phyloP scores from a whole-genome alignment of 2,113 vertebrate genomes.

The Malaclemys terrapin region DNA sequence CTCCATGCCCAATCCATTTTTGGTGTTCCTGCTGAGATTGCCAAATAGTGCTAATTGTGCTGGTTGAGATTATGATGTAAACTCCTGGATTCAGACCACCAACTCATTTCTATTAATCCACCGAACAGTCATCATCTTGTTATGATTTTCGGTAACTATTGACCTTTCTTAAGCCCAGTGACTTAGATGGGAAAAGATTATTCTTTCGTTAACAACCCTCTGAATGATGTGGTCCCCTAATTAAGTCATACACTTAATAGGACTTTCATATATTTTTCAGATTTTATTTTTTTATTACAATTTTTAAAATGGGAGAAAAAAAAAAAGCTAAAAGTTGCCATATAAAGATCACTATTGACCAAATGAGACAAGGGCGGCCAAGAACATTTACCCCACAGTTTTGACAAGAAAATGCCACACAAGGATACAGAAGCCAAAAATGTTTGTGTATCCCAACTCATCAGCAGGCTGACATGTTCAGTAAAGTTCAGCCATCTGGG shows the following conservation, averaged over 20 bases:
- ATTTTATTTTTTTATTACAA: background rate
- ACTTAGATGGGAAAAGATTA: background rate
- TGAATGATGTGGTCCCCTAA: background rate
- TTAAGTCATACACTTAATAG: background rate
- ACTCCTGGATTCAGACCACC: background rate
- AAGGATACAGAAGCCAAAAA: background rate
- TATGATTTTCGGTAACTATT: background rate
- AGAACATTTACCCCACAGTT: background rate
- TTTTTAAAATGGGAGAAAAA: background rate
- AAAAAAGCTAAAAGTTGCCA: background rate
- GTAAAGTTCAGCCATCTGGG: background rate
- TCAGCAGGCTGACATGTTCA: fast-evolving
- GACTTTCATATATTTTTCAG: background rate
- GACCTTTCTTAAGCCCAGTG: background rate
- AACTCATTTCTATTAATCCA: background rate
- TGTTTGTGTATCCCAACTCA: background rate
- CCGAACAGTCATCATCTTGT: background rate
- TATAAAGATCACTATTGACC: background rate
- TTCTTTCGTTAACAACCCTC: background rate
- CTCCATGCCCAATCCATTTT: background rate
- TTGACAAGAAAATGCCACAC: background rate
- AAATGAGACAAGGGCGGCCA: background rate
- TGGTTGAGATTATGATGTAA: background rate
- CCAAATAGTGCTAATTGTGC: background rate
- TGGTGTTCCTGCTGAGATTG: background rate